These are phyloP conservation scores for Nomada fabriciana DNA, from an alignment of 2,888 invertebrate species.

Conservation along the genomic window DNA sequence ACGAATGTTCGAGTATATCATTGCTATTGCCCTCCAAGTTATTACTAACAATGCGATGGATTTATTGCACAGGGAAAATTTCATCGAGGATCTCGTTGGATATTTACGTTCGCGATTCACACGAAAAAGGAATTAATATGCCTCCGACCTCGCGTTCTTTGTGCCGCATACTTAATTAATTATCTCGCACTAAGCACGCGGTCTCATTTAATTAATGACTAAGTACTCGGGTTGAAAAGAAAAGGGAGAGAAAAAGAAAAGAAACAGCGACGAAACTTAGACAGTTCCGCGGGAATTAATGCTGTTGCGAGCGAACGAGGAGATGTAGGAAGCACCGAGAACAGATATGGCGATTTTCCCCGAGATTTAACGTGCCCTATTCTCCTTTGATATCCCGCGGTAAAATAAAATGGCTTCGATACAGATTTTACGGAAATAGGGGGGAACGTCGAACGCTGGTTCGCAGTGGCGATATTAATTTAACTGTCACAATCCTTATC, in stretches of 20 bases:
- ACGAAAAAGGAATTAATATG: neutral
- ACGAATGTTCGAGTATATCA: neutral
- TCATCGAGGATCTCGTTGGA: neutral
- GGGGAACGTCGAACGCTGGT: neutral
- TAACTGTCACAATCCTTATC: neutral
- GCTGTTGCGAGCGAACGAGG: too few species aligned
- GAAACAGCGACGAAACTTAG: neutral
- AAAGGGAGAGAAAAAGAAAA: too few species aligned
- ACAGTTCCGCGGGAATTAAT: neutral
- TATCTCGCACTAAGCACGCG: neutral
- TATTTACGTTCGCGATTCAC: neutral
- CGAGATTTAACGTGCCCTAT: neutral
- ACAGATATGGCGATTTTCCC: neutral
- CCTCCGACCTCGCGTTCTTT: neutral
- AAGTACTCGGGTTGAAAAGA: neutral
- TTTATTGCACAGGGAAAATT: neutral
- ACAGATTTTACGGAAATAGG: neutral
- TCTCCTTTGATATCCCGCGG: neutral
- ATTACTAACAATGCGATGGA: neutral
- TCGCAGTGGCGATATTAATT: conserved; percentile 10
- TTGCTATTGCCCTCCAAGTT: too few species aligned
- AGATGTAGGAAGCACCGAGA: neutral
- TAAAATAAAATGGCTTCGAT: neutral
- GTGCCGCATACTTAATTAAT: neutral
- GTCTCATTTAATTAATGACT: neutral